Percentiles rank a stretch among this genome's conserved stretches.
These are phyloP conservation scores for Gymnarchus niloticus DNA, from an alignment of 2,113 vertebrate species.

Conservation along the genomic window DNA sequence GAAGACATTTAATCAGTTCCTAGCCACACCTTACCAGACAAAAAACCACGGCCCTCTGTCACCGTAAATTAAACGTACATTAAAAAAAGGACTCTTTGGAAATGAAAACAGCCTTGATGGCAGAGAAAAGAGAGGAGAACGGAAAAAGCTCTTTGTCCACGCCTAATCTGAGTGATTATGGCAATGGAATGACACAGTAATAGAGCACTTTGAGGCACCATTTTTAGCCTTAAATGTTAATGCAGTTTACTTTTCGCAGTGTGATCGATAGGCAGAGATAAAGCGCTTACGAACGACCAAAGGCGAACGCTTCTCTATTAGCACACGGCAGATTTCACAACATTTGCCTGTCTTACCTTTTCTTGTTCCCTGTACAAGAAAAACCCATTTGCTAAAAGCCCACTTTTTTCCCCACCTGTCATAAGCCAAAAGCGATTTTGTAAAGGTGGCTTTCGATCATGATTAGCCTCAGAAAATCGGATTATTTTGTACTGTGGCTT, in stretches of 20 bases:
- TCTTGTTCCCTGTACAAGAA: constrained; percentile 51
- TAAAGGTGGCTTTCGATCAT: constrained; percentile 65
- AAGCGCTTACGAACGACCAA: constrained; percentile 79
- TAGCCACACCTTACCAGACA: constrained; percentile 19
- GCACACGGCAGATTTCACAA: constrained; percentile 64
- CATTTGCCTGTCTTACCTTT: constrained; percentile 61
- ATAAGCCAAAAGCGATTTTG: constrained; percentile 50
- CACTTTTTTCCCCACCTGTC: constrained; percentile 55
- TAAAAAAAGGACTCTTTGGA: constrained; percentile 28
- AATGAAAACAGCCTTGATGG: constrained; percentile 28
- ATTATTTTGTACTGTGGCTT: constrained; percentile 71
- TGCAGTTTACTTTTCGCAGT: constrained; percentile 70
- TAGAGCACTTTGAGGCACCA: constrained; percentile 57
- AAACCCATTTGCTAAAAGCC: constrained; percentile 76
- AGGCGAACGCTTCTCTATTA: constrained; percentile 71
- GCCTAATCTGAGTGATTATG: constrained; percentile 32
- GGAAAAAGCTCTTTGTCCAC: constrained; percentile 17
- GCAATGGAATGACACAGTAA: constrained; percentile 42
- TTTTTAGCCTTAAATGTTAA: constrained; percentile 71
- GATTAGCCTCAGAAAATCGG: constrained; percentile 75
- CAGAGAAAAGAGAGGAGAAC: neutral
- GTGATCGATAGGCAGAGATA: constrained; percentile 68
- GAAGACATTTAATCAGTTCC: constrained; percentile 21
- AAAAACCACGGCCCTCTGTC: constrained; percentile 15
- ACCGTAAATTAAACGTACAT: constrained; percentile 28